A percentile compares a stretch with the other conserved stretches of the same genome.
Conservation (phyloP, 2,888 invertebrate species). For the Cheilosia vulpina region DNA sequence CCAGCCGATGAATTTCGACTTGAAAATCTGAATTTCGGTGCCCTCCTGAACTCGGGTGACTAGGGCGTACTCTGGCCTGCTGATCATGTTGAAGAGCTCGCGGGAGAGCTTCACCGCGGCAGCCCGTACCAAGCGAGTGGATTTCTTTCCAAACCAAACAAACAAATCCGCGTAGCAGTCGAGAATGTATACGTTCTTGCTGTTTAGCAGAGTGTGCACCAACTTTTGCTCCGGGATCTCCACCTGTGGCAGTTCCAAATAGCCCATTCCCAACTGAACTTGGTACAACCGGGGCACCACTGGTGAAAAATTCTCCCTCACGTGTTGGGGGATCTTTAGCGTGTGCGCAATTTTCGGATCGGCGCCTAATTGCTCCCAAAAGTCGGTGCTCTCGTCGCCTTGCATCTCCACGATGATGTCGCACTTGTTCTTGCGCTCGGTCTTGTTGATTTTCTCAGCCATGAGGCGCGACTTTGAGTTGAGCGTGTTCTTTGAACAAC, state of each 20-base stretch:
- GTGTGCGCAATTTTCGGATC: slow-evolving; percentile 82
- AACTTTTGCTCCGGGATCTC: slow-evolving; percentile 91
- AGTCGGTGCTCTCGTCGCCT: slow-evolving; percentile 91
- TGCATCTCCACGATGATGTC: slow-evolving; percentile 94
- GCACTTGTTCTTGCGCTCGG: slow-evolving; percentile 97
- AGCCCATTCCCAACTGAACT: slow-evolving; percentile 99
- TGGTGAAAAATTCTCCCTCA: slow-evolving; percentile 79
- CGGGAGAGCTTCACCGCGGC: slow-evolving; percentile 98
- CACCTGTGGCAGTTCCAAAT: slow-evolving; percentile 97
- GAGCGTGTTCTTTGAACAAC: slow-evolving; percentile 93
- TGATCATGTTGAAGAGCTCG: slow-evolving; percentile 97
- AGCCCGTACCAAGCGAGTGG: slow-evolving; percentile 96
- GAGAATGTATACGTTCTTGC: slow-evolving; percentile 97
- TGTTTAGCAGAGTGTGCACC: slow-evolving; percentile 90
- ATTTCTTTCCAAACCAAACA: slow-evolving; percentile 99
- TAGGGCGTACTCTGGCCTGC: slow-evolving; percentile 93
- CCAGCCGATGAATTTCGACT: slow-evolving; percentile 98
- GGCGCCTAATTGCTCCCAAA: slow-evolving; percentile 90
- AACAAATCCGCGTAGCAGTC: slow-evolving; percentile 97
- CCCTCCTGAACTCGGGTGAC: slow-evolving; percentile 96
- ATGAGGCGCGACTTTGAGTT: slow-evolving; percentile 91
- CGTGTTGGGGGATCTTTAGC: slow-evolving; percentile 82
- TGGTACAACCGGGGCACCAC: slow-evolving; percentile 92
- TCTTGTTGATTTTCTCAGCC: slow-evolving; percentile 99
- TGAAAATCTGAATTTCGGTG: slow-evolving; percentile 96